phyloP scores from a whole-genome alignment of 2,113 vertebrate species.

The Podarcis muralis region DNA sequence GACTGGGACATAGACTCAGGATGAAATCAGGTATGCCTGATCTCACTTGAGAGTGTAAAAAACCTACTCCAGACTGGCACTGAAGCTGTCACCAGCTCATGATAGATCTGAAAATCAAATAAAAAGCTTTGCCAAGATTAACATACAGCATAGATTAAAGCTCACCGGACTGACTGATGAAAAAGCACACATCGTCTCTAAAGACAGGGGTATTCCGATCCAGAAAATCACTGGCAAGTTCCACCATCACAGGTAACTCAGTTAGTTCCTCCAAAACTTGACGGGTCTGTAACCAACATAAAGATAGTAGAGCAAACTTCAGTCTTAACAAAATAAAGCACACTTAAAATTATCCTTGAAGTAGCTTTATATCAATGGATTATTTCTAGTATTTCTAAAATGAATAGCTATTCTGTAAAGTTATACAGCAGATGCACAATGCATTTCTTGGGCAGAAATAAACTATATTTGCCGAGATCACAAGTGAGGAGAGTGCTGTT shows the following conservation, averaged over 20 bases:
- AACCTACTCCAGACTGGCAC: not conserved
- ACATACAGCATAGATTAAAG: not conserved
- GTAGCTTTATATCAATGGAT: not conserved
- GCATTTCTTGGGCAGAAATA: not conserved
- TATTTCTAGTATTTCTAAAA: not conserved
- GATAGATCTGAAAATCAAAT: not conserved
- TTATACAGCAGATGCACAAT: not conserved
- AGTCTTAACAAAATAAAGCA: not conserved
- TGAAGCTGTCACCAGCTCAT: not conserved
- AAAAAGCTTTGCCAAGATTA: not conserved
- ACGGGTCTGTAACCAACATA: conserved; percentile 81
- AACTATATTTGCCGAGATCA: not conserved
- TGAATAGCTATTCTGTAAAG: not conserved
- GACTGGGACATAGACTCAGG: not conserved
- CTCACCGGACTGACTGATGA: conserved; percentile 96
- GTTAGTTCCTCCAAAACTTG: conserved; percentile 95
- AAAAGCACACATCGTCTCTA: conserved; percentile 96
- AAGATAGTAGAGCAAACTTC: conserved; percentile 16
- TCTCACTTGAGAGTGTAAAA: not conserved
- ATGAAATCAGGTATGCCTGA: not conserved
- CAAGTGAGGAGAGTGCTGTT: not conserved
- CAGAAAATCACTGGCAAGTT: conserved; percentile 95
- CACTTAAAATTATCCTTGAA: not conserved
- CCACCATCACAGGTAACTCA: conserved; percentile 96
- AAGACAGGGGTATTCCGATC: conserved; percentile 96